Evolutionary conservation across 2,888 invertebrate species (phyloP).

Genomic region (Noctua janthe): DNA sequence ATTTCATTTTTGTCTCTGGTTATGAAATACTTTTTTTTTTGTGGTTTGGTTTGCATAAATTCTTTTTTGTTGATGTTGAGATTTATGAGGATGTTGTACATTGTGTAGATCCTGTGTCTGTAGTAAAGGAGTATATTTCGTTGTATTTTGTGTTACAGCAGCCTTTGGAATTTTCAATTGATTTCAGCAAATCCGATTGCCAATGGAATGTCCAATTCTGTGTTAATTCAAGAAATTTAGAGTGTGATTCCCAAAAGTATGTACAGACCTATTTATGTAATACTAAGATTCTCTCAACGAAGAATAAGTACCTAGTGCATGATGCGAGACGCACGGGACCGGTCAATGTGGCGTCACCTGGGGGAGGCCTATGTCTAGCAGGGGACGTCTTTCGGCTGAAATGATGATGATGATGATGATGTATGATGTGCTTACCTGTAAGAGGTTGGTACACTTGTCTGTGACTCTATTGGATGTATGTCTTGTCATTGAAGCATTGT

Average conservation of each 20-base stretch:
- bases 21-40: slow-evolving; percentile 55
- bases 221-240: neutral
- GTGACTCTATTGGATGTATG: too few relatives aligned
- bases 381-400: too few relatives aligned
- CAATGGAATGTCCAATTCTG: neutral
- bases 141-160: neutral
- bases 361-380: too few relatives aligned
- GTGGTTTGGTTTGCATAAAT: slow-evolving; percentile 43
- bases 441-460: too few relatives aligned
- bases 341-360: too few relatives aligned
- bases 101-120: neutral
- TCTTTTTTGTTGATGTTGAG: slow-evolving; percentile 48
- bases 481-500: too few relatives aligned
- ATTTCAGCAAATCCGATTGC: neutral
- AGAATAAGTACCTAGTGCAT: too few relatives aligned
- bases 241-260: neutral
- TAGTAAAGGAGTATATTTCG: neutral
- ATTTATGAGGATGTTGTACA: slow-evolving; percentile 34
- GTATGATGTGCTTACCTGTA: too few relatives aligned
- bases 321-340: too few relatives aligned
- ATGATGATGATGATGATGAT: too few relatives aligned
- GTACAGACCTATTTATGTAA: neutral
- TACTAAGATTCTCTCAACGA: neutral
- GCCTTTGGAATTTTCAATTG: neutral
- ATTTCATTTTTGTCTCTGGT: slow-evolving; percentile 56